Evolutionary conservation across 1,140 invertebrate genomes (phyloP).

Genomic region (Zaprionus ghesquierei): DNA sequence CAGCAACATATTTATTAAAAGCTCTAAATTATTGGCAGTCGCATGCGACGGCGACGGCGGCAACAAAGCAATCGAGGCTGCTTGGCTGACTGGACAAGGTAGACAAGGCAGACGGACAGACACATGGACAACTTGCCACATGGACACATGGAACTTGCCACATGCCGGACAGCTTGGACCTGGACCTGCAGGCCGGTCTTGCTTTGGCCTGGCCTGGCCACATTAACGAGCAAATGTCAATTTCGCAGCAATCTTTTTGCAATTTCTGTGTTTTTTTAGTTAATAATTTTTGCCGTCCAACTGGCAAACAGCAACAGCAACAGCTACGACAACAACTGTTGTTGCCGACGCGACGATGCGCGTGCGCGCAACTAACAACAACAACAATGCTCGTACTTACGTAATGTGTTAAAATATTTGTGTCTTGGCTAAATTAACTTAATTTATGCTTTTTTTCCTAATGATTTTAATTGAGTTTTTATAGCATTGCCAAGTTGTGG

Average conservation of each 20-base stretch:
- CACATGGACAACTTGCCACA: conserved; percentile 12
- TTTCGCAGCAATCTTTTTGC: conserved; percentile 75
- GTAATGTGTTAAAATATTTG: conserved; percentile 63
- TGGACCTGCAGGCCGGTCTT: conserved; percentile 33
- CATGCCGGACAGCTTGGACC: conserved; percentile 16
- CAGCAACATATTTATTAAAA: conserved; percentile 79
- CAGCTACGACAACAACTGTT: conserved; percentile 9
- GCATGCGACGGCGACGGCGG: conserved; percentile 61
- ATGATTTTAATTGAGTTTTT: conserved; percentile 45
- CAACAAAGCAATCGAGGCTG: conserved; percentile 64
- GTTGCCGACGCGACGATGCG: conserved; percentile 12
- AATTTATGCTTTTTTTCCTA: conserved; percentile 50
- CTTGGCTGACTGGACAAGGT: conserved; percentile 34
- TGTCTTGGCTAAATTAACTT: conserved; percentile 62
- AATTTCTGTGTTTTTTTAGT: conserved; percentile 67
- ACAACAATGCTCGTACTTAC: conserved; percentile 46
- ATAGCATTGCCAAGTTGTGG: background rate
- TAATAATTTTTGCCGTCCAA: conserved; percentile 72
- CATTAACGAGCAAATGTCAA: conserved; percentile 79
- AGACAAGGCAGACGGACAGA: conserved; percentile 12
- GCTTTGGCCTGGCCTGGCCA: conserved; percentile 31
- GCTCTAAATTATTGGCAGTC: conserved; percentile 78
- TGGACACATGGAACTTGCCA: conserved; percentile 16
- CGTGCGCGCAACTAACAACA: conserved; percentile 9
- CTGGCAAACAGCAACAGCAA: conserved; percentile 33